Base-by-base conservation (phyloP, 2,113 vertebrate species). In the Rutilus rutilus region DNA sequence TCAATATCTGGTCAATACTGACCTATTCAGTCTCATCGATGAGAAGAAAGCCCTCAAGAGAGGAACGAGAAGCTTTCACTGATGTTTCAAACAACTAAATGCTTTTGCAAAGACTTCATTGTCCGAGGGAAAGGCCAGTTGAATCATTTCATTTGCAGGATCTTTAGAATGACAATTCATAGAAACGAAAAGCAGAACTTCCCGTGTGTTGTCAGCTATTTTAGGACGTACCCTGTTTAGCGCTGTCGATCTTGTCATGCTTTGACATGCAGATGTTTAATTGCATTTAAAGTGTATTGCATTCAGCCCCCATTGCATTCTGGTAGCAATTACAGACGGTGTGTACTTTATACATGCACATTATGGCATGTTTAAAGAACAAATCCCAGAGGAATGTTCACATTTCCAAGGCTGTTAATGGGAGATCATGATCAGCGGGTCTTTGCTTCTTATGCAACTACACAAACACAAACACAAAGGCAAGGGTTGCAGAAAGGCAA, bases 321-420 rank as follows among this genome's bases (percentile, higher is more conserved):
- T 33, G 64, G 62, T 15, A 52, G 75, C 86, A 90, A 90, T 90
- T 89, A 90, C 86, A n/a, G 62, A 84, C 62, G 73, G 77, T 81
- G 57, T 64, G 50, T 80, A 52, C 78, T 62, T 73, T 75, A 60
- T 65, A 45, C 71, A 62, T 84, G 78, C 86, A 82, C 87, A 80
- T n/a, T 33, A 69, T 83, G 54, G 83, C 88, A 82, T 88, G 27
- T 88, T 91, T 89, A 87, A 89, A 73, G 39, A 14, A 76, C 60
- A 54, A 86, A 90, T 85, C 62, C 74, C 79, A 73, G 65, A 89
- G 89, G 89, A 90, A 92, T 89, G 87, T 86, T 47, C 30, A 81
- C 67, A 54, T 77, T 79, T 60, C 65, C 9, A 19, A 67, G 73
- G 74, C 73, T 59, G 42, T 79, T 67, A 50, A 23, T 30, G 60